A percentile compares a stretch with the other conserved stretches of the same genome.
phyloP scores from a whole-genome alignment of 2,797 vertebrate species.

The Atherinosoma microstoma region DNA sequence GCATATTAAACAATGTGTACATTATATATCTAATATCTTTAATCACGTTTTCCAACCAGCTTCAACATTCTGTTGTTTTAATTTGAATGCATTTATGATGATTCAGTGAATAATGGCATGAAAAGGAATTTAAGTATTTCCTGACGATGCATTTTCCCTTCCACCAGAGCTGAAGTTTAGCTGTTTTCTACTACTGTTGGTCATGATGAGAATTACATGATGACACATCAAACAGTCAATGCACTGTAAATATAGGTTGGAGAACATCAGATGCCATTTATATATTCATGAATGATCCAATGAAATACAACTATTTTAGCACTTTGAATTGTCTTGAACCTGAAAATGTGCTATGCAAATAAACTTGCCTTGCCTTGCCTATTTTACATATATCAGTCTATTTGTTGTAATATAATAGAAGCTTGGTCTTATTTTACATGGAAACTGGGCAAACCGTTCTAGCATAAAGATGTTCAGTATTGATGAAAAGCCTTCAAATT shows the following conservation, averaged over 20 bases:
- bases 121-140: too few relatives aligned
- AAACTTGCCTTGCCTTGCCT: too few relatives aligned
- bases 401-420: not conserved
- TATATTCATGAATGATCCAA: not conserved
- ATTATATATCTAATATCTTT: too few relatives aligned
- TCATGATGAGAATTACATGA: not conserved
- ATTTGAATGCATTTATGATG: too few relatives aligned
- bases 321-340: too few relatives aligned
- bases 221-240: not conserved
- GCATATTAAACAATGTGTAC: too few relatives aligned
- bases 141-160: too few relatives aligned
- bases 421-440: not conserved
- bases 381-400: not conserved
- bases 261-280: not conserved
- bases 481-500: constrained; percentile 32
- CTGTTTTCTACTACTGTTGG: not conserved
- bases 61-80: too few relatives aligned
- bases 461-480: not conserved
- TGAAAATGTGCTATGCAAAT: too few relatives aligned
- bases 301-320: not conserved
- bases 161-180: not conserved
- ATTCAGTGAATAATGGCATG: too few relatives aligned
- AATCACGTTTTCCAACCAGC: too few relatives aligned
- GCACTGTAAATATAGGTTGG: not conserved
- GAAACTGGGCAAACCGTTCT: too few relatives aligned